Evolutionary conservation across 2,113 vertebrate genomes (phyloP).

Genomic region (Menura novaehollandiae): DNA sequence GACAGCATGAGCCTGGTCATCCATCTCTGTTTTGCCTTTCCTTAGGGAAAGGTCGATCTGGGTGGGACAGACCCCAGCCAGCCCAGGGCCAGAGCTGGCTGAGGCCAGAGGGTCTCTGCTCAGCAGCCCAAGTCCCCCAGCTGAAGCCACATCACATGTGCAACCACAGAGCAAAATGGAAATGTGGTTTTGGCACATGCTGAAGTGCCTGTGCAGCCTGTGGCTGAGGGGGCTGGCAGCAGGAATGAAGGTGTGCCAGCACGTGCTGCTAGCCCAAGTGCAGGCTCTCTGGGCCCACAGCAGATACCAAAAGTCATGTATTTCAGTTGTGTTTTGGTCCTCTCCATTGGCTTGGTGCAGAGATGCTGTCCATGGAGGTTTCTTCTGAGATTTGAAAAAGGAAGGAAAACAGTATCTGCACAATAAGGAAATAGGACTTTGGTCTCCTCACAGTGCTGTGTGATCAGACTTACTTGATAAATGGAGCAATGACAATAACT

Average conservation of each 20-base stretch:
- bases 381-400: not conserved
- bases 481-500: not conserved
- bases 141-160: rapidly evolving
- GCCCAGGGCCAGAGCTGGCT: not conserved
- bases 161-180: not conserved
- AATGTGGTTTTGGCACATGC: not conserved
- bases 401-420: not conserved
- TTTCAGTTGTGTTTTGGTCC: not conserved
- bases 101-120: not conserved
- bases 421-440: not conserved
- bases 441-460: not conserved
- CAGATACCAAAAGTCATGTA: not conserved
- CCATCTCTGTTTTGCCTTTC: not conserved
- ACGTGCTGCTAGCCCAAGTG: not conserved
- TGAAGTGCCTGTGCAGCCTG: not conserved
- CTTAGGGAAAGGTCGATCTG: not conserved
- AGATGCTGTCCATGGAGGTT: not conserved
- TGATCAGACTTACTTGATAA: not conserved
- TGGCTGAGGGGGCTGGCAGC: not conserved
- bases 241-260: not conserved
- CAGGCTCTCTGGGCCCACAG: not conserved
- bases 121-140: not conserved
- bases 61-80: not conserved
- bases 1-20: rapidly evolving
- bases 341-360: not conserved